Evolutionary conservation across 2,888 invertebrate species (phyloP).

Genomic region (Drosophila histrio): DNA sequence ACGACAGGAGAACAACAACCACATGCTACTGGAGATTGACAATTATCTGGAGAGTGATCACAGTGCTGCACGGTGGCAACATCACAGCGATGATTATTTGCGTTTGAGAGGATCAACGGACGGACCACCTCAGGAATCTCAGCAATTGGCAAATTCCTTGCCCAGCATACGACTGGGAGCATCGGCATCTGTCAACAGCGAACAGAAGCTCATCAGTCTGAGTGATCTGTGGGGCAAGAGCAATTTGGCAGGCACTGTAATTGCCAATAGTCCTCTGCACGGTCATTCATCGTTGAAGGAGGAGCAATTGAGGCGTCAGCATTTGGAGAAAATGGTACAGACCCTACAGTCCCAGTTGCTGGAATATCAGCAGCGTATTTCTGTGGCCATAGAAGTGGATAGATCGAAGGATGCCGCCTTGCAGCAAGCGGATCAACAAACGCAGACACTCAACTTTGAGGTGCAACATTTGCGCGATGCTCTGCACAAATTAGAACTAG

Average conservation of each 20-base stretch:
- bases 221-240: conserved; percentile 83
- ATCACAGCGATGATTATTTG: conserved; percentile 70
- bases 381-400: conserved; percentile 91
- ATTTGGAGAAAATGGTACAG: conserved; percentile 90
- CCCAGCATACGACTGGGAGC: conserved; percentile 56
- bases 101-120: conserved; percentile 26
- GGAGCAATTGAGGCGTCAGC: conserved; percentile 90
- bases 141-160: conserved; percentile 57
- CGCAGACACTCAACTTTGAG: conserved; percentile 84
- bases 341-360: conserved; percentile 89
- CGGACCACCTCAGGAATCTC: conserved; percentile 3
- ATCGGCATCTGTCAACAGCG: conserved; percentile 20
- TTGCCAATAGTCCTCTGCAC: conserved; percentile 47
- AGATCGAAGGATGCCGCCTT: conserved; percentile 90
- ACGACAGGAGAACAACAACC: conserved; percentile 58
- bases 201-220: conserved; percentile 81
- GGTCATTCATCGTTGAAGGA: conserved; percentile 87
- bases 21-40: conserved; percentile 82
- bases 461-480: conserved; percentile 67
- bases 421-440: conserved; percentile 87
- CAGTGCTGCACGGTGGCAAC: conserved; percentile 49
- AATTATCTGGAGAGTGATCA: conserved; percentile 79
- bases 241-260: conserved; percentile 64
- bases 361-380: conserved; percentile 91
- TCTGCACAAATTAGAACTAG: conserved; percentile 78